Base-by-base conservation (phyloP, 2,888 invertebrate genomes). In the Sepiola atlantica region DNA sequence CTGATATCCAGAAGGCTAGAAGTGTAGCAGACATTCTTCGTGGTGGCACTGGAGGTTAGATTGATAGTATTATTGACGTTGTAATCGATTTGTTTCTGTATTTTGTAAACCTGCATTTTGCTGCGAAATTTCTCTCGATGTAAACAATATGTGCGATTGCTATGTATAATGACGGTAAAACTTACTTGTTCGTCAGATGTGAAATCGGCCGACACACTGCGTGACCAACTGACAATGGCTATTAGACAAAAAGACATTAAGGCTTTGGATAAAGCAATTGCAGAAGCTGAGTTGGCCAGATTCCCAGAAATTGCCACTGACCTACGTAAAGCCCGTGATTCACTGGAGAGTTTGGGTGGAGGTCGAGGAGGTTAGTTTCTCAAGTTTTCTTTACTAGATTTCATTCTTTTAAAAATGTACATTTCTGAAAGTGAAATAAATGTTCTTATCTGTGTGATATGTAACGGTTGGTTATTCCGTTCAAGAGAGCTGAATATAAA, bases 11-110 rank as follows among this genome's bases (percentile, higher is more conserved):
- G 20, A 32, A 35, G 20, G 35, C 35, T n/a, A 32, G 91, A 35
- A 32, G n/a, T 20, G 20, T 35, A n/a, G n/a, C n/a, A 14, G 91
- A 91, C 20, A 91, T 10, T 91, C 20, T 91, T 28, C n/a, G 35
- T n/a, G 91, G 91, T 91, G 91, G 91, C n/a, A 21, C 28, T 35
- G 91, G 91, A 91, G 91, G 91, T 91, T 91, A 91, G 57, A 35
- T 21, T 92, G 8, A 28, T 28, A 8, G 3, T 10, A 21, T 91
- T 14, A 45, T 92, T 92, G 16, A 12, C 77, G 14, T n/a, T 77
- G 0, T 3, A 32, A 16, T 32, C 24, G 57, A 24, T 57, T n/a
- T n/a, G n/a, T n/a, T n/a, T n/a, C n/a, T n/a, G n/a, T n/a, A n/a
- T n/a, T 57, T 57, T 24, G 57, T 20, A 24, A 24, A 24, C 6